Evolutionary conservation across 2,797 vertebrate species (phyloP).

Genomic region (Brachymystax lenok): DNA sequence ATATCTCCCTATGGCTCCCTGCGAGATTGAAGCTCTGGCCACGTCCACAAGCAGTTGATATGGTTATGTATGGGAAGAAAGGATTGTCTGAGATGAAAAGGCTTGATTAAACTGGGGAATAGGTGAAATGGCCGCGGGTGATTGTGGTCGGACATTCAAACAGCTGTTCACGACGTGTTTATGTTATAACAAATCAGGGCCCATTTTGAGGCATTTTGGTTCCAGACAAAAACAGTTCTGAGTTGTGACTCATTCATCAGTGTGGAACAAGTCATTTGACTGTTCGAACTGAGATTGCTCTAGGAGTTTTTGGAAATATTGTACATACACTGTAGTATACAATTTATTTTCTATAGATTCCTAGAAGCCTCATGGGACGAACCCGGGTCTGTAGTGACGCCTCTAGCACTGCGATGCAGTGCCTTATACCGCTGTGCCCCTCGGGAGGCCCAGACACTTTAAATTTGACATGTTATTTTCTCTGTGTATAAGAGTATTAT

Average conservation of each 20-base stretch:
- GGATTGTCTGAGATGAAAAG: constrained; percentile 38
- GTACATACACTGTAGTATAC: too few species aligned
- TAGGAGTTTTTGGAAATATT: too few species aligned
- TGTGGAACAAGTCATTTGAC: too few species aligned
- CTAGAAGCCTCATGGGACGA: too few species aligned
- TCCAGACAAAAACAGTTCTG: not conserved
- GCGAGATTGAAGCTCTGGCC: constrained; percentile 35
- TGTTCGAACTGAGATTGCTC: too few species aligned
- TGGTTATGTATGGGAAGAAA: constrained; percentile 34
- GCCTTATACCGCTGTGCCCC: too few species aligned
- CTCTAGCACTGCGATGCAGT: too few species aligned
- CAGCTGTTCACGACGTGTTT: constrained; percentile 27
- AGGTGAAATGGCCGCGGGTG: constrained; percentile 25
- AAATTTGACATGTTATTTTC: too few species aligned
- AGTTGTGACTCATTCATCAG: not conserved
- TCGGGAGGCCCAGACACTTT: too few species aligned
- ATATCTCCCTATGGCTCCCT: not conserved
- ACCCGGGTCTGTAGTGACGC: too few species aligned
- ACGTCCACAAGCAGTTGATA: constrained; percentile 41
- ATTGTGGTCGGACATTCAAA: constrained; percentile 41
- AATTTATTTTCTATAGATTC: too few species aligned
- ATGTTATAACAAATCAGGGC: constrained; percentile 3
- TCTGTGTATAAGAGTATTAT: too few species aligned
- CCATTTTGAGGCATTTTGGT: not conserved
- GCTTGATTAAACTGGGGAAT: constrained; percentile 52